A percentile compares a stretch with the other conserved stretches of the same genome.
Evolutionary conservation across 92 coral and sea anemone genomes (phyloP).

Genomic region (Palythoa grandis): DNA sequence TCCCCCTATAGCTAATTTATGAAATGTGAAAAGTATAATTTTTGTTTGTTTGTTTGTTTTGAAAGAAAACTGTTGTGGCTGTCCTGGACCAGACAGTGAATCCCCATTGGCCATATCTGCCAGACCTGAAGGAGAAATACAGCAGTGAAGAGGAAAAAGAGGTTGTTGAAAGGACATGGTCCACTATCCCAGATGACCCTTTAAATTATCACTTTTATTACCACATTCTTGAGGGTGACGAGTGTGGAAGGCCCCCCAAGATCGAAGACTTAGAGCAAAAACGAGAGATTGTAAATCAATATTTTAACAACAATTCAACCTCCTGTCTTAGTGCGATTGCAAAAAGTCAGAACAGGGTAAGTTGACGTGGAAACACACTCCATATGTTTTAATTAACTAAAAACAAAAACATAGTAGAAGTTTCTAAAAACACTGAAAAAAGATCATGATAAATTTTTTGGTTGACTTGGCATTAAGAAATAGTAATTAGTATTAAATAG

Average conservation of each 20-base stretch:
- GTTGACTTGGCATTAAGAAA: too few species aligned
- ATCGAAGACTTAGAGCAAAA: conserved; percentile 38
- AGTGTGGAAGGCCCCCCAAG: conserved; percentile 81
- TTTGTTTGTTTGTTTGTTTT: not conserved
- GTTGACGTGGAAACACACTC: not conserved
- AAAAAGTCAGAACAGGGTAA: conserved; percentile 75
- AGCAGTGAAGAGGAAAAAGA: conserved; percentile 61
- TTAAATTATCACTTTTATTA: conserved; percentile 85
- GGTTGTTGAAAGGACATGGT: conserved; percentile 79
- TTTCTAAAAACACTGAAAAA: not conserved
- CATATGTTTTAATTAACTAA: not conserved
- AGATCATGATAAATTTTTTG: too few species aligned
- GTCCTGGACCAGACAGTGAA: conserved; percentile 81
- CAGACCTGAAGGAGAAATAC: conserved; percentile 72
- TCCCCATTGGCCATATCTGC: conserved; percentile 92
- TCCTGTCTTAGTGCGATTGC: conserved; percentile 84
- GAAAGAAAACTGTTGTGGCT: conserved; percentile 77
- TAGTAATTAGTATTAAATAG: too few species aligned
- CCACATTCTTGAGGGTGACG: conserved; percentile 77
- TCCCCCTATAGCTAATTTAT: too few species aligned
- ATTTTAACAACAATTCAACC: conserved; percentile 57
- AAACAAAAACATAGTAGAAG: not conserved
- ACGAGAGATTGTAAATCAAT: conserved; percentile 48
- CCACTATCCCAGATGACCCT: conserved; percentile 80
- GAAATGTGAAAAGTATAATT: not conserved